Base-by-base conservation (phyloP, 2,888 invertebrate species). In the Amiota minor region DNA sequence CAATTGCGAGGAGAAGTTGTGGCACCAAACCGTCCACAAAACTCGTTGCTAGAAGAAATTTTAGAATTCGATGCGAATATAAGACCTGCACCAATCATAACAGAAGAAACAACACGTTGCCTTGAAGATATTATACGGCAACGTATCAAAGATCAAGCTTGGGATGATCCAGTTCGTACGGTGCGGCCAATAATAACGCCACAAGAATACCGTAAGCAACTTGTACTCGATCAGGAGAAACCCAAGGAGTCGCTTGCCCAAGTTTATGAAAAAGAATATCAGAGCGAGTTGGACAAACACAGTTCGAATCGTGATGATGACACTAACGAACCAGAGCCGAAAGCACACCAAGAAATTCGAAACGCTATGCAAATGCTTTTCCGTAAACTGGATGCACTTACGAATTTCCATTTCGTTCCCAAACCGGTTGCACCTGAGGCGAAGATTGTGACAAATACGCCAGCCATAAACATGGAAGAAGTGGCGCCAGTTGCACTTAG, bases 351-450 rank as follows among this genome's bases (percentile, higher is more conserved):
- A 75, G 94, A 95, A 89, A 95, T 99, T 49, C 92, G 93, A 78
- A 91, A 92, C 73, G 90, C 93, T 79, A 95, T 98, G 94, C 91
- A 91, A 12, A 91, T 92, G 0, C 88, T 99, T 8, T 98, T 98
- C 86, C 88, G 92, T 0, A 95, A 98, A 89, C 91, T 99, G 56
- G 98, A 99, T 90, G 96, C 98, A 0, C 91, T 99, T 14, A 95
- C 95, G 0, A 98, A 99, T 89, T 98, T 95, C 90, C 96, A 98
- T 89, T 99, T 95, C 86, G 97, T 97, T 62, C 98, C 99, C 0
- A 96, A 94, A 91, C 92, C 93, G 73, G 93, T 94, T 1, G 92
- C 93, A 74, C 95, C 97, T 0, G 98, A 99, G 84, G 91, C 98
- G 1, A 96, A 95, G 90, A 95, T 99, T 75, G 92, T 99, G 8